Conservation (phyloP, 1,140 invertebrate species). For the Zaprionus gabonicus region DNA sequence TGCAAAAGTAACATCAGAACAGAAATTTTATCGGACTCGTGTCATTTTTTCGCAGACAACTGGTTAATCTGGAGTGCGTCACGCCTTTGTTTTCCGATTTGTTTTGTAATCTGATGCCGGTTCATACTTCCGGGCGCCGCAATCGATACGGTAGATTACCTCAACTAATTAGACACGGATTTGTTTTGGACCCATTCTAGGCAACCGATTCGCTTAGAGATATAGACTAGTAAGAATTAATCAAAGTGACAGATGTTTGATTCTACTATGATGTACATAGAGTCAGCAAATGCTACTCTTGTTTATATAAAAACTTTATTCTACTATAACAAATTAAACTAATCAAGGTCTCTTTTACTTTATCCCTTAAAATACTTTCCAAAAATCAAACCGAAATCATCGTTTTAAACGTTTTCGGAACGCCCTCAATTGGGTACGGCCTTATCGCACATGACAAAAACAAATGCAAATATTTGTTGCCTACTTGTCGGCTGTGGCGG, state of each 20-base stretch:
- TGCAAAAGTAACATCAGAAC: not conserved
- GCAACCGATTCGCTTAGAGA: no score
- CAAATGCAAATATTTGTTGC: slow-evolving; percentile 70
- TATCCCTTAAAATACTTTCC: not conserved
- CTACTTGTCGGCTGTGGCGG: slow-evolving; percentile 38
- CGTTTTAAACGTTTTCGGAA: slow-evolving; percentile 21
- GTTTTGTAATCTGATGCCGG: slow-evolving; percentile 9
- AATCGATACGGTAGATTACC: slow-evolving; percentile 63
- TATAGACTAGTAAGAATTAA: no score
- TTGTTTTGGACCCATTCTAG: slow-evolving; percentile 29
- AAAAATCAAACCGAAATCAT: not conserved
- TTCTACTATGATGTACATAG: no score
- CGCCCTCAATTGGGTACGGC: not conserved
- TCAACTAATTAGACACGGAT: slow-evolving; percentile 54
- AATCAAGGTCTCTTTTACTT: no score
- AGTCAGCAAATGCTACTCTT: no score
- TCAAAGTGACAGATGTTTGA: no score
- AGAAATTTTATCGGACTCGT: not conserved
- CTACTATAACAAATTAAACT: no score
- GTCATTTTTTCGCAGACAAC: not conserved
- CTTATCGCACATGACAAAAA: slow-evolving; percentile 37
- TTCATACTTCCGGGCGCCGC: slow-evolving; percentile 28
- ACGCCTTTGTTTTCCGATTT: slow-evolving; percentile 27
- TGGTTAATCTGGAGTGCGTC: slow-evolving; percentile 37
- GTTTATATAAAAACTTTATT: no score